Evolutionary conservation across 2,797 vertebrate species (phyloP).

Genomic region (Thaleichthys pacificus): DNA sequence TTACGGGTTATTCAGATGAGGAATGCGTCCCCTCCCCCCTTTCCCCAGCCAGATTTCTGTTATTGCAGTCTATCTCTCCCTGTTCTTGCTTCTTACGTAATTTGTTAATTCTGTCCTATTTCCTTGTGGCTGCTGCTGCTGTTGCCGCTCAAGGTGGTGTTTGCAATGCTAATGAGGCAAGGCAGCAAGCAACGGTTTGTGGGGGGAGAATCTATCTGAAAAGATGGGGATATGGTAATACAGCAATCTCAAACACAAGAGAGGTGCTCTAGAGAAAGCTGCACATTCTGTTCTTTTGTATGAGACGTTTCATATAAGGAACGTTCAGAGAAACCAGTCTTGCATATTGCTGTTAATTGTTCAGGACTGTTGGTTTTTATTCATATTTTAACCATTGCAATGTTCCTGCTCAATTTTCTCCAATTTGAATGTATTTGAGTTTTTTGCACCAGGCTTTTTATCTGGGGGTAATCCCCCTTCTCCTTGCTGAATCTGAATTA

Average conservation of each 20-base stretch:
- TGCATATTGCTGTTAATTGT: too few species aligned
- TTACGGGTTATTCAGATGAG: conserved; percentile 57
- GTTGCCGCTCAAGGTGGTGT: conserved; percentile 58
- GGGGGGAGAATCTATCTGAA: conserved; percentile 53
- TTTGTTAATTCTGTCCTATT: conserved; percentile 69
- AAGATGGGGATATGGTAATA: conserved; percentile 64
- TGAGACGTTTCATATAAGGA: neutral
- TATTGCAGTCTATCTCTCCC: conserved; percentile 56
- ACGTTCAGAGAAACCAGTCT: neutral
- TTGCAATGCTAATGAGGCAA: conserved; percentile 74
- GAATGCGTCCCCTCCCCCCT: conserved; percentile 52
- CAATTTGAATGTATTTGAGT: neutral
- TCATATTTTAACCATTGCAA: too few species aligned
- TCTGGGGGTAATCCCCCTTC: neutral
- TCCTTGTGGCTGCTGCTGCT: conserved; percentile 60
- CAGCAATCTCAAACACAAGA: conserved; percentile 47
- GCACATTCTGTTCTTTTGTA: neutral
- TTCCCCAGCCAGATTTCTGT: conserved; percentile 34
- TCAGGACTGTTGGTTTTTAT: too few species aligned
- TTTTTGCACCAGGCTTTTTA: neutral
- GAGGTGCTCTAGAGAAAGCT: conserved; percentile 36
- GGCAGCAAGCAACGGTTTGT: conserved; percentile 63
- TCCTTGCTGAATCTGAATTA: neutral
- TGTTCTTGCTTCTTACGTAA: conserved; percentile 64
- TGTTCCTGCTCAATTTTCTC: too few species aligned